A percentile compares a stretch with the other conserved stretches of the same genome.
Conservation (phyloP, 2,797 vertebrate genomes). For the Gymnoscopelus braueri region DNA sequence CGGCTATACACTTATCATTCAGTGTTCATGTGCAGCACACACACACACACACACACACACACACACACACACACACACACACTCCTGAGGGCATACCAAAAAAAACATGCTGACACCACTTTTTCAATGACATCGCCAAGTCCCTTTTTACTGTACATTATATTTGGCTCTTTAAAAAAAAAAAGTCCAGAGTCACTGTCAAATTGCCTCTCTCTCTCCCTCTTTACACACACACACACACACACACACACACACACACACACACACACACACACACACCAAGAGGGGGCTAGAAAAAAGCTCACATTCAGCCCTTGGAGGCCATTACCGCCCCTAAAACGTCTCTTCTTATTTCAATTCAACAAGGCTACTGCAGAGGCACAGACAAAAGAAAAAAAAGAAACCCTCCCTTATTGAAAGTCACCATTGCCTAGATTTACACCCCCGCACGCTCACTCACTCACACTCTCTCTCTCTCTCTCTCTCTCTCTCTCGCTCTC, state of each 20-base stretch:
- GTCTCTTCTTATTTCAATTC: constrained; percentile 40
- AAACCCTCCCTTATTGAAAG: constrained; percentile 46
- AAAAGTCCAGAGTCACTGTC: constrained; percentile 12
- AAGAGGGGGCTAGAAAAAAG: not conserved
- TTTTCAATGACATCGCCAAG: constrained; percentile 45
- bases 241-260: not conserved
- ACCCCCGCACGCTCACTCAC: constrained; percentile 37
- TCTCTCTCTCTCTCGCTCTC: constrained; percentile 60
- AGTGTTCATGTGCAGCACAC: too few species aligned
- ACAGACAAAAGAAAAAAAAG: constrained; percentile 26
- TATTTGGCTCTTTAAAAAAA: constrained; percentile 17
- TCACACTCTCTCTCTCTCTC: constrained; percentile 39
- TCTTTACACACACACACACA: not conserved
- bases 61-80: not conserved
- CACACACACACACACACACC: not conserved
- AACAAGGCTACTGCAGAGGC: constrained; percentile 38
- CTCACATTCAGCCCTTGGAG: constrained; percentile 16
- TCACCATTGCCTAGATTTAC: constrained; percentile 61
- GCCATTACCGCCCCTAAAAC: constrained; percentile 28
- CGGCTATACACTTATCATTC: too few species aligned
- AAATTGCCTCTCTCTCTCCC: not conserved
- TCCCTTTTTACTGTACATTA: constrained; percentile 32
- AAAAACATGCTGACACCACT: constrained; percentile 41
- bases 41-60: too few species aligned
- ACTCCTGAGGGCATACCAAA: constrained; percentile 27